Base-by-base conservation (phyloP, 92 coral and sea anemone genomes). In the Epizoanthus scotinus region DNA sequence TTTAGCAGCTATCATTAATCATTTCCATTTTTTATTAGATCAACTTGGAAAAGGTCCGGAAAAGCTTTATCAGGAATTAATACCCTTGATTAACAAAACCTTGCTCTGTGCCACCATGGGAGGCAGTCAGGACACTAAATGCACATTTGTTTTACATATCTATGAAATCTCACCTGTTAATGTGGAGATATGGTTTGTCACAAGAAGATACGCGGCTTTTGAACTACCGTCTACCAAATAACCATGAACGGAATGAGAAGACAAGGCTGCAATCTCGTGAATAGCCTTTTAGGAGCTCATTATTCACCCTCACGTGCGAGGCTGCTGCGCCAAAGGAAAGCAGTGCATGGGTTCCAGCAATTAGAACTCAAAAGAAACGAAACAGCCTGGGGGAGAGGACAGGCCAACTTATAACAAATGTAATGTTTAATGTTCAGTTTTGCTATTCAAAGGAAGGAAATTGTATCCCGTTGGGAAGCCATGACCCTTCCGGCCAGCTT, bases 401-500 rank as follows among this genome's bases (percentile, higher is more conserved):
- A 34, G 5, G 26, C 24, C 62, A 71, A 49, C 59, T 9, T 50
- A 34, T 36, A 75, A 59, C 50, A 73, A 64, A 34, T 19, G 66
- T 24, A 42, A 59, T 59, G 55, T 38, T 60, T 75, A 54, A 31
- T 73, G 79, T 56, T 36, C 65, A 59, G 65, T 55, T 73, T 55
- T 21, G 79, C n/a, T n/a, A 49, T 28, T 53, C 79, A 73, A 54
- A 73, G 42, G 36, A 58, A 63, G 79, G 79, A 73, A 55, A 56
- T 31, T 52, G 79, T 29, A 18, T 73, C 79, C 64, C 62, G 65
- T 52, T 27, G 55, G 62, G 66, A 31, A 55, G 55, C 79, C 21
- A 34, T 36, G 65, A 73, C 79, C 79, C 58, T 73, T 73, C 79
- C 79, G 79, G 79, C 65, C n/a, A 55, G 14, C 64, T 55, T 7